A percentile compares a stretch with the other conserved stretches of the same genome.
Conservation (phyloP, 2,797 vertebrate genomes). For the Neomorphus geoffroyi region DNA sequence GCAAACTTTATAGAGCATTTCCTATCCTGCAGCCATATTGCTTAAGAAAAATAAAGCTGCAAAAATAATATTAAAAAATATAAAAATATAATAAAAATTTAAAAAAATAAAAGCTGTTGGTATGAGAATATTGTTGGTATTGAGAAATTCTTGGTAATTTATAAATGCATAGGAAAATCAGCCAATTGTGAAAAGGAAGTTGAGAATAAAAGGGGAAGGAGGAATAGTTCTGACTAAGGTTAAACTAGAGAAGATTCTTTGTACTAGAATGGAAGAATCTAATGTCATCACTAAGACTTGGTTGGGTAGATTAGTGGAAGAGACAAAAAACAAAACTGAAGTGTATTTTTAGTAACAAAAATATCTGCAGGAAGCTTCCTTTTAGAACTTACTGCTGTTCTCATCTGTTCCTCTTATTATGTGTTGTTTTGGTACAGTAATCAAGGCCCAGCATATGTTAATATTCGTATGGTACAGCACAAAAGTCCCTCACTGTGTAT, state of each 20-base stretch:
- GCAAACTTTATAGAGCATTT: neutral
- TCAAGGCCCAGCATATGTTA: neutral
- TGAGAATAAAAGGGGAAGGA: neutral
- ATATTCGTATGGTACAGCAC: fast-evolving
- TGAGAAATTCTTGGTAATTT: neutral
- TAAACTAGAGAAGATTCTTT: neutral
- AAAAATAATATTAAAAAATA: neutral
- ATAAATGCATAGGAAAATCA: neutral
- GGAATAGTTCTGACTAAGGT: neutral
- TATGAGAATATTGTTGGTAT: neutral
- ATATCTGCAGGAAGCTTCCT: neutral
- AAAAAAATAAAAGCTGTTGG: neutral
- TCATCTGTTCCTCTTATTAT: neutral
- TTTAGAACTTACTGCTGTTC: neutral
- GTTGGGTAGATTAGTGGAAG: neutral
- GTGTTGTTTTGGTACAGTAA: neutral
- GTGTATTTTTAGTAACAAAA: neutral
- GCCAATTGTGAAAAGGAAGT: conserved; percentile 22
- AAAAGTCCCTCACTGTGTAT: neutral
- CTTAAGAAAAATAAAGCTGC: neutral
- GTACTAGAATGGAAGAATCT: neutral
- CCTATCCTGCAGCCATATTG: neutral
- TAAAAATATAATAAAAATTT: neutral
- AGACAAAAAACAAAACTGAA: neutral
- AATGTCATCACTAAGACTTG: neutral